Evolutionary conservation across 2,113 vertebrate species (phyloP).

Genomic region (Numenius arquata): DNA sequence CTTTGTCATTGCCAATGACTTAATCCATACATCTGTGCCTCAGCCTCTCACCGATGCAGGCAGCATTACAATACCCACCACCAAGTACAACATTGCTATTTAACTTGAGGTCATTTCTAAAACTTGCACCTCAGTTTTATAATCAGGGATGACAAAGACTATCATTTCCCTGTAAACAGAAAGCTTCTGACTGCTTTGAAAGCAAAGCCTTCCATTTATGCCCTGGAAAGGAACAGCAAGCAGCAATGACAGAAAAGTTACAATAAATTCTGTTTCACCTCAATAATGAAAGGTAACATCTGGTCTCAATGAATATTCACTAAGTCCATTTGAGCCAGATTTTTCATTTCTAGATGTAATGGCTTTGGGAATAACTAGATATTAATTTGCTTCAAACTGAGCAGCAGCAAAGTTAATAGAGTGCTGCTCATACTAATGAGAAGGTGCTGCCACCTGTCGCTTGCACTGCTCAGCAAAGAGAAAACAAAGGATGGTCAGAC

Average conservation of each 20-base stretch:
- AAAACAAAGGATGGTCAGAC: neutral
- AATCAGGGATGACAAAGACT: neutral
- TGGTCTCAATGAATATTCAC: slow-evolving; percentile 62
- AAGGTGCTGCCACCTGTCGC: slow-evolving; percentile 56
- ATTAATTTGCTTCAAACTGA: slow-evolving; percentile 52
- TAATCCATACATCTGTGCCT: neutral
- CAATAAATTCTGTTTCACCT: neutral
- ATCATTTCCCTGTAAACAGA: neutral
- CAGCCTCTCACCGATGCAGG: neutral
- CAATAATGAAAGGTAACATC: slow-evolving; percentile 45
- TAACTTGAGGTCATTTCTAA: neutral
- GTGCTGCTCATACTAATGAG: neutral
- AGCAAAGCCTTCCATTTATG: neutral
- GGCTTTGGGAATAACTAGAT: slow-evolving; percentile 1
- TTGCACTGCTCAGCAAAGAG: neutral
- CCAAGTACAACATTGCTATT: neutral
- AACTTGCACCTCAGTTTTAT: neutral
- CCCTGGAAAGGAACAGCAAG: neutral
- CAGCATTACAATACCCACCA: neutral
- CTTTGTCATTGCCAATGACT: neutral
- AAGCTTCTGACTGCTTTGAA: neutral
- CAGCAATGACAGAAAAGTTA: neutral
- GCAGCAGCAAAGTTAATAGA: neutral
- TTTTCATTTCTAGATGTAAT: slow-evolving; percentile 34
- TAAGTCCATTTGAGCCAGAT: neutral